Conservation (phyloP, 2,888 invertebrate species). For the Lasioglossum vierecki region DNA sequence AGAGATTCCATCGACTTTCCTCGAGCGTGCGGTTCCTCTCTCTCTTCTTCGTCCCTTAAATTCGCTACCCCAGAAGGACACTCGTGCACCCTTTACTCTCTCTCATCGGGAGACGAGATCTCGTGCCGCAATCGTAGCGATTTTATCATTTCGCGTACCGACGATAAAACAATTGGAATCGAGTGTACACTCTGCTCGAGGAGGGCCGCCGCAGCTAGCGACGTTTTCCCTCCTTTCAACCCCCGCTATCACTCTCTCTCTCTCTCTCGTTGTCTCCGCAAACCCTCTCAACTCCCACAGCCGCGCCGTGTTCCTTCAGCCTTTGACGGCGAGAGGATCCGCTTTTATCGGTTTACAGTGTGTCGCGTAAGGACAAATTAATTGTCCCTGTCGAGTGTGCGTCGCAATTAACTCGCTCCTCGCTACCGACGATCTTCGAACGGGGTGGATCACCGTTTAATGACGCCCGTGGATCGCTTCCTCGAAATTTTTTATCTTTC, state of each 20-base stretch:
- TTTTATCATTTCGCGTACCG: conserved; percentile 47
- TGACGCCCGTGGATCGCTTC: not conserved
- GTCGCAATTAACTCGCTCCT: conserved; percentile 35
- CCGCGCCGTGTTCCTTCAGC: conserved; percentile 3
- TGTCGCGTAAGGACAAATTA: conserved; percentile 51
- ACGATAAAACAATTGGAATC: conserved; percentile 27
- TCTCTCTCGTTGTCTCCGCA: not conserved
- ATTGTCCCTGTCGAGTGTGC: conserved; percentile 40
- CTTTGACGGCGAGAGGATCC: conserved; percentile 32
- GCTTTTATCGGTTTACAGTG: conserved; percentile 46
- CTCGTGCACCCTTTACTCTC: conserved; percentile 23
- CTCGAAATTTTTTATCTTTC: not conserved
- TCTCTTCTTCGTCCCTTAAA: conserved; percentile 52
- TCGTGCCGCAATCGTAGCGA: conserved; percentile 42
- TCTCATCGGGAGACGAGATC: conserved; percentile 1
- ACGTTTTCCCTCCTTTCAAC: conserved; percentile 33
- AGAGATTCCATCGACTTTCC: conserved; percentile 63
- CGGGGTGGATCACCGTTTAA: conserved; percentile 15
- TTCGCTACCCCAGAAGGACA: conserved; percentile 41
- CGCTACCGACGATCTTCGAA: not conserved
- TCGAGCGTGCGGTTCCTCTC: conserved; percentile 48
- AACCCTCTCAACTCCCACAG: not conserved
- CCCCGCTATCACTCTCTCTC: not conserved
- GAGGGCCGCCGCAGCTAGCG: conserved; percentile 12
- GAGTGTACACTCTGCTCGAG: conserved; percentile 39